Conservation (phyloP, 2,888 invertebrate genomes). For the Nemapogon koenigi region DNA sequence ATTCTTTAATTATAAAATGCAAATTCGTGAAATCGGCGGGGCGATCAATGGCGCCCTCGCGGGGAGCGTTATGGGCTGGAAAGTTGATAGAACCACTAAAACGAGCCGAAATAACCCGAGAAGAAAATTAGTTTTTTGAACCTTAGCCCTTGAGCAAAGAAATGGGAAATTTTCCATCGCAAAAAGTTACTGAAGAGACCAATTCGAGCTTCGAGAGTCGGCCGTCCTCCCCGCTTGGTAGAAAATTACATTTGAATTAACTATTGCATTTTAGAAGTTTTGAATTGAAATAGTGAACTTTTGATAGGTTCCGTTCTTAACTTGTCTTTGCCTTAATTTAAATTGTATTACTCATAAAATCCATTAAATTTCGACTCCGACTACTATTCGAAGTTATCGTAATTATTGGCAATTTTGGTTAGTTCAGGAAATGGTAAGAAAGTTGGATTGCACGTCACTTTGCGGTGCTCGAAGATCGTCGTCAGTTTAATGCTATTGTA, state of each 20-base stretch:
- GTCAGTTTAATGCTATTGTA: too few species aligned
- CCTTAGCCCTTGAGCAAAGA: constrained; percentile 3
- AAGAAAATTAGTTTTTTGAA: constrained; percentile 11
- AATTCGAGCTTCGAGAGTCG: not conserved
- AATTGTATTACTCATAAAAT: constrained; percentile 3
- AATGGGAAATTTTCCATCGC: constrained; percentile 4
- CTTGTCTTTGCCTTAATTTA: constrained; percentile 7
- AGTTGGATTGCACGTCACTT: too few species aligned
- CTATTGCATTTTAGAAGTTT: not conserved
- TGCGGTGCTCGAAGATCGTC: too few species aligned
- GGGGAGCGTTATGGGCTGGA: constrained; percentile 50
- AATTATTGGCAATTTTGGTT: constrained; percentile 11
- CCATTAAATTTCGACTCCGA: constrained; percentile 9
- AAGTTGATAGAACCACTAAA: constrained; percentile 43
- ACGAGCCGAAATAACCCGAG: constrained; percentile 12
- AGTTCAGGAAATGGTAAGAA: constrained; percentile 7
- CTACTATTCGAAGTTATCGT: constrained; percentile 11
- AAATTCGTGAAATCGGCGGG: constrained; percentile 36
- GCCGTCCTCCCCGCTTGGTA: not conserved
- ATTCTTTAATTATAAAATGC: constrained; percentile 63
- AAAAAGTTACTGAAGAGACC: not conserved
- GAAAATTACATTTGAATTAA: not conserved
- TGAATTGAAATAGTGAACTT: not conserved
- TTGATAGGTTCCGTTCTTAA: constrained; percentile 7
- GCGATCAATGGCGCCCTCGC: constrained; percentile 43